These are phyloP conservation scores for Periophthalmodon schlosseri DNA, from an alignment of 2,113 vertebrate species.

Conservation along the genomic window DNA sequence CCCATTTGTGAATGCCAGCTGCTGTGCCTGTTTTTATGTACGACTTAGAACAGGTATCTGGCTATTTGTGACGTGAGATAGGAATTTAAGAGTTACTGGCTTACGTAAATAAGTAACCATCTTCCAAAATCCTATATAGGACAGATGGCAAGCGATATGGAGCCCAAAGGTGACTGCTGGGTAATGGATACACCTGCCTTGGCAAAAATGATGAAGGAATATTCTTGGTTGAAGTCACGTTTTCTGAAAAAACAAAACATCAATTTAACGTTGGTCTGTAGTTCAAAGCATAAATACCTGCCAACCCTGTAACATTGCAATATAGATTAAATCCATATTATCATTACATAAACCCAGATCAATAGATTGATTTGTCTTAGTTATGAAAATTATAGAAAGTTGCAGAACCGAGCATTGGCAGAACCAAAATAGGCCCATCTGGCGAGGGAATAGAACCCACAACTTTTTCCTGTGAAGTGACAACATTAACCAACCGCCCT, in stretches of 20 bases:
- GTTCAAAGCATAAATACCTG: neutral
- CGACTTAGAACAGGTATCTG: constrained; percentile 44
- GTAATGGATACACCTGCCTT: constrained; percentile 51
- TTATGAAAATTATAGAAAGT: neutral
- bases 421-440: neutral
- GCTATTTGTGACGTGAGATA: constrained; percentile 44
- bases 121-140: constrained; percentile 15
- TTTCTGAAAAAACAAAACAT: neutral
- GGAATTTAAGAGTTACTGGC: constrained; percentile 30
- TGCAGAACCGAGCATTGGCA: neutral
- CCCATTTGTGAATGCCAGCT: constrained; percentile 57
- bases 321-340: too few species aligned
- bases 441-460: neutral
- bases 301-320: neutral
- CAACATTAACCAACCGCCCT: neutral
- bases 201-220: constrained; percentile 17
- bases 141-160: constrained; percentile 62
- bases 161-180: constrained; percentile 42
- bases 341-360: neutral
- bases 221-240: constrained; percentile 12
- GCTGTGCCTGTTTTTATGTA: constrained; percentile 42
- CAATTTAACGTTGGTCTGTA: neutral
- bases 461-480: neutral
- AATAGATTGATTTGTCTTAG: neutral
- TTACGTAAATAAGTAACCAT: constrained; percentile 47